Evolutionary conservation across 2,113 vertebrate species (phyloP).

Genomic region (Aegotheles bennettii): DNA sequence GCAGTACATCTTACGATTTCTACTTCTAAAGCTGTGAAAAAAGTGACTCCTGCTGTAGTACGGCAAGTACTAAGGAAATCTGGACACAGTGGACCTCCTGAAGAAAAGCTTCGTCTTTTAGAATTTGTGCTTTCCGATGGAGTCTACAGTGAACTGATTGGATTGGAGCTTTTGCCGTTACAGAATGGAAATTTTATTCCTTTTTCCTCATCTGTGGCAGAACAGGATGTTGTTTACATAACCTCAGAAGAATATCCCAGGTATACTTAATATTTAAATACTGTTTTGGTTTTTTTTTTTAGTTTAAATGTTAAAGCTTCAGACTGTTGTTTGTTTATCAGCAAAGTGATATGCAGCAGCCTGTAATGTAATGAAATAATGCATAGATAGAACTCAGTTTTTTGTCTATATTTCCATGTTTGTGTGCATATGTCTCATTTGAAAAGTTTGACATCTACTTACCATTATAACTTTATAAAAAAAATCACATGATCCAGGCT

Average conservation of each 20-base stretch:
- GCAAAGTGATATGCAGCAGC: neutral
- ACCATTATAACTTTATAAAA: neutral
- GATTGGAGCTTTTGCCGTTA: constrained; percentile 90
- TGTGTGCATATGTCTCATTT: neutral
- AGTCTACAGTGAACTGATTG: constrained; percentile 90
- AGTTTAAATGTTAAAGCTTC: neutral
- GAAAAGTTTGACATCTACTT: neutral
- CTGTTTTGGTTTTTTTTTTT: neutral
- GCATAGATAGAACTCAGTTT: neutral
- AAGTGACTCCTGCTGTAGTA: constrained; percentile 84
- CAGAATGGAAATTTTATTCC: constrained; percentile 85
- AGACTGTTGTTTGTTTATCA: neutral
- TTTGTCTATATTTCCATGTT: neutral
- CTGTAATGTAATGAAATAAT: neutral
- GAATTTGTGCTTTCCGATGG: constrained; percentile 89
- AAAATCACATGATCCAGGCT: neutral
- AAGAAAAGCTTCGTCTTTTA: constrained; percentile 86
- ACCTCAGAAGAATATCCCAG: constrained; percentile 90
- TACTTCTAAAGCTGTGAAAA: constrained; percentile 73
- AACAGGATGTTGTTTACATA: constrained; percentile 91
- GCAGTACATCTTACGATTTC: constrained; percentile 73
- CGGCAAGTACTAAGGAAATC: constrained; percentile 86
- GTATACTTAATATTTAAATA: constrained; percentile 67
- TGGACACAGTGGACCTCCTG: constrained; percentile 73
- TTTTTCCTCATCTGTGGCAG: constrained; percentile 89